Evolutionary conservation across 2,113 vertebrate species (phyloP).

Genomic region (Pseudolaguvia tuberculata): DNA sequence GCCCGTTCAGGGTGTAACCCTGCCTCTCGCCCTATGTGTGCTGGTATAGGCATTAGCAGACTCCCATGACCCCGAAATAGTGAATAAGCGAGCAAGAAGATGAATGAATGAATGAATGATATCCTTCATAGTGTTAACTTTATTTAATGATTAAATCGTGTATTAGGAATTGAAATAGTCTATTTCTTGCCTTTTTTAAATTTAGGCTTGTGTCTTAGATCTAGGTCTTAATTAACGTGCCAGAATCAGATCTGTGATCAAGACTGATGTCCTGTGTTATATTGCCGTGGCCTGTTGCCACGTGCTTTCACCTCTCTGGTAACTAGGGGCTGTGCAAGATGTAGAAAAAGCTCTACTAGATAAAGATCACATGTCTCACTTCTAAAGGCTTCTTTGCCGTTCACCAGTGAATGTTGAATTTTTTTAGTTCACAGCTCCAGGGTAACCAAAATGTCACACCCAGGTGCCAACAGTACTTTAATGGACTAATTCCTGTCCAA

Average conservation of each 20-base stretch:
- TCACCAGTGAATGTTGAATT: constrained; percentile 40
- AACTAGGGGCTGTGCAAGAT: constrained; percentile 7
- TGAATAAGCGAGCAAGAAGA: too few species aligned
- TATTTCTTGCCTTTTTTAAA: neutral
- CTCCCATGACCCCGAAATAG: too few species aligned
- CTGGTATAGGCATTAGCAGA: too few species aligned
- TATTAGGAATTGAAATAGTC: neutral
- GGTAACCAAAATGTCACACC: constrained; percentile 57
- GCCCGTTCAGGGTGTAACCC: too few species aligned
- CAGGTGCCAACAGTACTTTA: constrained; percentile 45
- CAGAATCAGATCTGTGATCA: neutral
- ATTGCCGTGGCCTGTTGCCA: constrained; percentile 1
- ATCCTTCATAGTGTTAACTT: too few species aligned
- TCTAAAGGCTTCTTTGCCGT: constrained; percentile 51
- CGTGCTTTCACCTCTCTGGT: constrained; percentile 22
- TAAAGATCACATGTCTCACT: constrained; percentile 27
- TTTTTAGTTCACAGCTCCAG: constrained; percentile 40
- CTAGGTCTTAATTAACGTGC: neutral
- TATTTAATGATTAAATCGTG: neutral
- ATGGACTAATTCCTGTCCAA: constrained; percentile 36
- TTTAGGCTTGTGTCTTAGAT: neutral
- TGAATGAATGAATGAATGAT: too few species aligned
- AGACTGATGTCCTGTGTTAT: neutral
- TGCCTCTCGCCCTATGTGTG: too few species aligned
- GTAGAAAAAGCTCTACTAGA: constrained; percentile 5